These are phyloP conservation scores for Thermophis baileyi DNA, from an alignment of 2,113 vertebrate genomes.

Conservation along the genomic window DNA sequence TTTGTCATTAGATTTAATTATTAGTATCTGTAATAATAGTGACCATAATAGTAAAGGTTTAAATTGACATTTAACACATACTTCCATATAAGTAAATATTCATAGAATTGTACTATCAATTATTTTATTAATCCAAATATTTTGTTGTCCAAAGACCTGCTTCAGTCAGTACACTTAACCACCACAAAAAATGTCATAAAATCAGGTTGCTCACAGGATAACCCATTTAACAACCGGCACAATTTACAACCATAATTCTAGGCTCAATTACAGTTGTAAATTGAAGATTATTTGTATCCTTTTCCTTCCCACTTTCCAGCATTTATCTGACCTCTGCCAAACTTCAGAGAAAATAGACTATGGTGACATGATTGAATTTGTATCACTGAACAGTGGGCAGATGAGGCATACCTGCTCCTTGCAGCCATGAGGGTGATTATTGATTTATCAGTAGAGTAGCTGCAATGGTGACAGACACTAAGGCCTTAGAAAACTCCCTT, in stretches of 20 bases:
- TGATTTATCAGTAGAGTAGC: neutral
- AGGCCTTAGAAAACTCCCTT: neutral
- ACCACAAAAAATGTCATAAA: neutral
- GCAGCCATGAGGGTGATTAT: neutral
- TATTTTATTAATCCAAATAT: neutral
- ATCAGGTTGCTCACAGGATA: neutral
- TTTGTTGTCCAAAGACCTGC: neutral
- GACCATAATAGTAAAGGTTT: neutral
- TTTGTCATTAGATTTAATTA: neutral
- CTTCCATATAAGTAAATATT: neutral
- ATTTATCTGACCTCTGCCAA: neutral
- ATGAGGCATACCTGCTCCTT: neutral
- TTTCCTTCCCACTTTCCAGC: neutral
- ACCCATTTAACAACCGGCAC: neutral
- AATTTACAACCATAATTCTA: neutral
- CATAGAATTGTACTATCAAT: neutral
- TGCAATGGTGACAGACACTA: neutral
- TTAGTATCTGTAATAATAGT: neutral
- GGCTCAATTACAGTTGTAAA: neutral
- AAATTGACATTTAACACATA: neutral
- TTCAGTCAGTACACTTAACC: neutral
- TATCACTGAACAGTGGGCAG: neutral
- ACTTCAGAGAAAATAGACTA: neutral
- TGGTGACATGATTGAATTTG: neutral
- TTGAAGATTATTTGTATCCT: neutral